Conservation (phyloP, 1,140 invertebrate genomes). For the Holotrichia oblita region DNA sequence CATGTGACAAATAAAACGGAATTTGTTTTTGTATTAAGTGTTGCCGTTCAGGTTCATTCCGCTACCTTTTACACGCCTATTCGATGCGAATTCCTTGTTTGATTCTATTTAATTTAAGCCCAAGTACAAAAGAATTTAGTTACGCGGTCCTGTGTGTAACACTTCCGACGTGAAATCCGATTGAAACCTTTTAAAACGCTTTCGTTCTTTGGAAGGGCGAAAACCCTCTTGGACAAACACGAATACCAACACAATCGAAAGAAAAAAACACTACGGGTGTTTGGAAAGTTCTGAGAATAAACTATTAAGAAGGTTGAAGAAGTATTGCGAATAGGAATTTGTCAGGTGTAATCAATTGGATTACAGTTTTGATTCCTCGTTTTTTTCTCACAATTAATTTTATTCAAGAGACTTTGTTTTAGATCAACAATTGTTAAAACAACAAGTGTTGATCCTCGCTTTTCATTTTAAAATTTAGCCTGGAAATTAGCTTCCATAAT, state of each 20-base stretch:
- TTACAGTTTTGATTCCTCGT: too few species aligned
- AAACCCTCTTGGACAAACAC: not conserved
- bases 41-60: not conserved
- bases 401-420: too few species aligned
- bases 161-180: not conserved
- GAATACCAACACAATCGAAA: not conserved
- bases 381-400: too few species aligned
- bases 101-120: not conserved
- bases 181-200: not conserved
- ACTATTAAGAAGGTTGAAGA: too few species aligned
- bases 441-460: too few species aligned
- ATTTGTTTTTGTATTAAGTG: conserved; percentile 18
- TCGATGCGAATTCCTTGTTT: conserved; percentile 9
- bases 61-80: not conserved
- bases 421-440: too few species aligned
- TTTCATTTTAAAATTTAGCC: too few species aligned
- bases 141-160: not conserved
- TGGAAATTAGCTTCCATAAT: too few species aligned
- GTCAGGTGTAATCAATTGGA: too few species aligned
- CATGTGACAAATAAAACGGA: conserved; percentile 23
- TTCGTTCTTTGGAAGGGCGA: not conserved
- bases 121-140: not conserved
- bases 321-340: too few species aligned
- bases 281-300: too few species aligned
- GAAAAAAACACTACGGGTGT: not conserved